phyloP scores from a whole-genome alignment of 2,888 invertebrate genomes.

The Cabera pusaria region DNA sequence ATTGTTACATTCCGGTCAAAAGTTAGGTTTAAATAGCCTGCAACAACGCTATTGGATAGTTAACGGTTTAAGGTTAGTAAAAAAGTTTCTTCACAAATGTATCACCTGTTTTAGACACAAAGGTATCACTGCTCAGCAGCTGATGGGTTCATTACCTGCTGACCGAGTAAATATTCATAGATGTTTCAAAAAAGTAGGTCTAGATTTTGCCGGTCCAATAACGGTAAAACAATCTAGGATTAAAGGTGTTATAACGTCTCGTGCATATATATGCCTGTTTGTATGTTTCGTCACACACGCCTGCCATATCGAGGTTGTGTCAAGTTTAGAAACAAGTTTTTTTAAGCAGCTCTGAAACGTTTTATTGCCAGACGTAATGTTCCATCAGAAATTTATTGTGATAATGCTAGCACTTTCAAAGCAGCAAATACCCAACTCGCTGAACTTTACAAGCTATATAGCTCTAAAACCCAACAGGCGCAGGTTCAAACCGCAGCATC shows the following conservation, averaged over 20 bases:
- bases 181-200: too few relatives aligned
- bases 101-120: constrained; percentile 27
- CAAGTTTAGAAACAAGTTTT: constrained; percentile 4
- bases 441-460: not conserved
- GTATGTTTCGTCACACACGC: constrained; percentile 14
- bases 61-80: constrained; percentile 25
- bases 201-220: constrained; percentile 29
- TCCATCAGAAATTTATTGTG: constrained; percentile 4
- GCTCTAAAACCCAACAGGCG: too few relatives aligned
- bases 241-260: not conserved
- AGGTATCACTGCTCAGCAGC: constrained; percentile 17
- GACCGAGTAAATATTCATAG: too few relatives aligned
- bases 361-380: constrained; percentile 5
- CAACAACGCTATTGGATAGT: constrained; percentile 23
- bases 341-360: constrained; percentile 4
- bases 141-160: constrained; percentile 22
- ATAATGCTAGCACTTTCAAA: not conserved
- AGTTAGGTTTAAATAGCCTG: constrained; percentile 10
- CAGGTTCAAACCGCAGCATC: too few relatives aligned
- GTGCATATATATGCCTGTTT: not conserved
- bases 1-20: constrained; percentile 22
- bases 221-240: constrained; percentile 11
- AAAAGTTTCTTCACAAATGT: constrained; percentile 28
- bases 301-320: constrained; percentile 10
- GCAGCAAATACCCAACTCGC: not conserved